These are phyloP conservation scores for Scaptomyza montana DNA, from an alignment of 1,140 invertebrate genomes.

Conservation along the genomic window DNA sequence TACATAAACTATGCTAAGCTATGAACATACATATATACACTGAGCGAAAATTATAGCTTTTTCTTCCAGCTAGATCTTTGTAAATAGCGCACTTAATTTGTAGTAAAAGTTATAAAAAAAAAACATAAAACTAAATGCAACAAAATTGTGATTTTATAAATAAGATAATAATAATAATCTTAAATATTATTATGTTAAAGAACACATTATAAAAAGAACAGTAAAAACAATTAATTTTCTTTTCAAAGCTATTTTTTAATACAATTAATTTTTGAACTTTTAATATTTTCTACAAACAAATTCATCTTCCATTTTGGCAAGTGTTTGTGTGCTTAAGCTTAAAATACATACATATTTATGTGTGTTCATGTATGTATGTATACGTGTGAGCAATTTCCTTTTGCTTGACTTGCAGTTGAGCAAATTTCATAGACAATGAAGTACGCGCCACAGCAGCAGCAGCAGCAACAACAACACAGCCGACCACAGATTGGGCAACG, in stretches of 20 bases:
- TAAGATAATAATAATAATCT: no score
- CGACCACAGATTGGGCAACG: constrained; percentile 73
- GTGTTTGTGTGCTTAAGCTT: constrained; percentile 31
- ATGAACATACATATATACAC: background rate
- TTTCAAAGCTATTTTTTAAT: no score
- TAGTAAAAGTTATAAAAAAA: no score
- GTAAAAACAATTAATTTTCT: no score
- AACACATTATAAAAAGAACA: no score
- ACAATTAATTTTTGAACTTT: background rate
- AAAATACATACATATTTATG: background rate
- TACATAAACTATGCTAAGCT: background rate
- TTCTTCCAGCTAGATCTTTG: no score
- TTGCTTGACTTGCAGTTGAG: constrained; percentile 80
- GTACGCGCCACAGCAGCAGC: constrained; percentile 57
- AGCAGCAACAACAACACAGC: constrained; percentile 7
- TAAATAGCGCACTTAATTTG: no score
- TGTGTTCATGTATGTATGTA: constrained; percentile 22
- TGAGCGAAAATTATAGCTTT: background rate
- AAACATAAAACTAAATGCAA: no score
- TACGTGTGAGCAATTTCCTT: constrained; percentile 75
- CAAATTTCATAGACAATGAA: constrained; percentile 81
- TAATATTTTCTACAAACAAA: background rate
- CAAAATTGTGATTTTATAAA: no score
- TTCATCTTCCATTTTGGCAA: background rate
- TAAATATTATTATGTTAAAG: no score